These are phyloP conservation scores for Podocnemis expansa DNA, from an alignment of 2,113 vertebrate species.

Conservation along the genomic window DNA sequence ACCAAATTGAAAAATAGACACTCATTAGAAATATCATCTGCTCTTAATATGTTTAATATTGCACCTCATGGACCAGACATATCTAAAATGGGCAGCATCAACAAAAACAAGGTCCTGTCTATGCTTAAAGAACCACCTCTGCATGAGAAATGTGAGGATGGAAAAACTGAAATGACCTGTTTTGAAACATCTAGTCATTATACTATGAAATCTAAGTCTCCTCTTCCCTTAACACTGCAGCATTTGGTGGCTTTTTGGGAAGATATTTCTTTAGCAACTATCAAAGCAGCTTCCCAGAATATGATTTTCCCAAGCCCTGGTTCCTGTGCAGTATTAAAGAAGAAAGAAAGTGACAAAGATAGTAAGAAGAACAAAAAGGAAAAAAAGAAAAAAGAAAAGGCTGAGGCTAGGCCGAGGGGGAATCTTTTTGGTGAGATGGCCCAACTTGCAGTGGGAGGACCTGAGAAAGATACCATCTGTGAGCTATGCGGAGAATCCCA, in stretches of 20 bases:
- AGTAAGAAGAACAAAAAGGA: constrained; percentile 95
- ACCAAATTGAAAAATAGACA: constrained; percentile 97
- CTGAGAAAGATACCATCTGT: constrained; percentile 98
- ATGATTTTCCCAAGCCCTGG: constrained; percentile 99
- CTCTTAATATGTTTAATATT: constrained; percentile 98
- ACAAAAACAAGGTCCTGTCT: constrained; percentile 98
- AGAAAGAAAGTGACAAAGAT: constrained; percentile 97
- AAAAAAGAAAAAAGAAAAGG: constrained; percentile 98
- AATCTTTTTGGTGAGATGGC: constrained; percentile 99
- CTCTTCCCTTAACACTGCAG: constrained; percentile 94
- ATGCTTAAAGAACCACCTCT: constrained; percentile 98
- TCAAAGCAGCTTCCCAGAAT: constrained; percentile 98
- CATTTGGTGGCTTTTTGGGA: constrained; percentile 99
- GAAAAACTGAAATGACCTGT: constrained; percentile 84
- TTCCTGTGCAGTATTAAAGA: constrained; percentile 95
- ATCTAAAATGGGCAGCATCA: constrained; percentile 99
- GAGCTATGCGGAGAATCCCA: constrained; percentile 98
- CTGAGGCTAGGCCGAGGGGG: constrained; percentile 92
- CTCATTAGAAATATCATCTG: constrained; percentile 97
- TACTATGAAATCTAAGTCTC: constrained; percentile 87
- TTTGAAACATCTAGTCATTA: constrained; percentile 88
- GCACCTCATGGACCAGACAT: constrained; percentile 97
- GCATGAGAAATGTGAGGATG: constrained; percentile 96
- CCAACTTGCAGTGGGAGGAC: constrained; percentile 95
- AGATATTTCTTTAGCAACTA: constrained; percentile 97